Conservation (phyloP, 2,888 invertebrate genomes). For the Epistrophella euchroma region DNA sequence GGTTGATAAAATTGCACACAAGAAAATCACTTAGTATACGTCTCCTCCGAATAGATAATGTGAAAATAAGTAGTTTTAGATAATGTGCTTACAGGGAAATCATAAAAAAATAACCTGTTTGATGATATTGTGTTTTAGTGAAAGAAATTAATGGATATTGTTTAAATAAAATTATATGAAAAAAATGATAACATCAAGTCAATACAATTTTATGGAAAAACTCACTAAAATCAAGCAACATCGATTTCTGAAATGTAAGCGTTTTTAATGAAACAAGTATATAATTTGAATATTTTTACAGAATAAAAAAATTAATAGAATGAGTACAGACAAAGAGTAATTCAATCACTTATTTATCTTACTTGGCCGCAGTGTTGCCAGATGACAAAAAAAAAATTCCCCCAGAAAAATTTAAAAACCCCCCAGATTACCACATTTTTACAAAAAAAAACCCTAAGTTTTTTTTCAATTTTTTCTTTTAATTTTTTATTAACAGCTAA, state of each 20-base stretch:
- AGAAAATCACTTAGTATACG: not conserved
- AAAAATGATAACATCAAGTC: slow-evolving; percentile 41
- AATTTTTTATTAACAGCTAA: too few relatives aligned
- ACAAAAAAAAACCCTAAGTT: too few relatives aligned
- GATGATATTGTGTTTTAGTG: slow-evolving; percentile 11
- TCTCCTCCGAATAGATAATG: not conserved
- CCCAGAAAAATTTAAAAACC: too few relatives aligned
- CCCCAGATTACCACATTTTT: too few relatives aligned
- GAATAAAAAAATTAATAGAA: too few relatives aligned
- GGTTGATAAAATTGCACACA: slow-evolving; percentile 4
- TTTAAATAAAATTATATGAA: not conserved
- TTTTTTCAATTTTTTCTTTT: too few relatives aligned
- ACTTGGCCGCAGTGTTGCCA: too few relatives aligned
- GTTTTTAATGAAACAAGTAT: not conserved
- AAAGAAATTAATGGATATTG: not conserved
- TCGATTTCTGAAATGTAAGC: slow-evolving; percentile 51
- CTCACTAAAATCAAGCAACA: slow-evolving; percentile 12
- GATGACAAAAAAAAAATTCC: too few relatives aligned
- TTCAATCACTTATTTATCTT: too few relatives aligned
- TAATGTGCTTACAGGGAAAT: not conserved
- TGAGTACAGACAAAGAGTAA: too few relatives aligned
- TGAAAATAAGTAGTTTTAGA: slow-evolving; percentile 17
- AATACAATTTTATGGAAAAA: slow-evolving; percentile 38
- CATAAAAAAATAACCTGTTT: not conserved
- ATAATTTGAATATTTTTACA: not conserved